Conservation (phyloP, 2,888 invertebrate genomes). For the Mythimna pallens region DNA sequence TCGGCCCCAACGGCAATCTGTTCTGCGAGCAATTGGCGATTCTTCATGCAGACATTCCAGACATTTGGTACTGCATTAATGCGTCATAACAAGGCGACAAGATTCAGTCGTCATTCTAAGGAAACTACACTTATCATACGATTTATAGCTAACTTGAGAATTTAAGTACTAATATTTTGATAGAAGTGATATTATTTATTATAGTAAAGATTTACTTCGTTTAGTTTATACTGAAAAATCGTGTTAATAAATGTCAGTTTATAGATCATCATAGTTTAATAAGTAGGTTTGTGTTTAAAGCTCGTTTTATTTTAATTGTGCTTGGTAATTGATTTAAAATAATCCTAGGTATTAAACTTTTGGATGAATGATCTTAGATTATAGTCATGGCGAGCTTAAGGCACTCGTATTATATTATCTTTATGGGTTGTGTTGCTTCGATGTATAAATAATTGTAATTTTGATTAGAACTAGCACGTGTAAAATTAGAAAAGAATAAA, state of each 20-base stretch:
- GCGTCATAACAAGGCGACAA: conserved; percentile 25
- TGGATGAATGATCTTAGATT: not conserved
- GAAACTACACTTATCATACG: conserved; percentile 42
- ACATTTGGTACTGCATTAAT: conserved; percentile 22
- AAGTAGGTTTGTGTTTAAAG: not conserved
- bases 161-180: conserved; percentile 32
- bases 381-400: not conserved
- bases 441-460: not conserved
- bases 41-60: too few species aligned
- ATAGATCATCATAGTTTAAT: conserved; percentile 8
- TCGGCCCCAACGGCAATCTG: too few species aligned
- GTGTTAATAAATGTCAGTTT: conserved; percentile 15
- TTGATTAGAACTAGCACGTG: not conserved
- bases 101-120: conserved; percentile 38
- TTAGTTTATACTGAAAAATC: conserved; percentile 6
- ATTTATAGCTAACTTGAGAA: conserved; percentile 43
- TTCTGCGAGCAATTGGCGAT: too few species aligned
- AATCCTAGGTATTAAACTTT: not conserved
- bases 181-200: conserved; percentile 20
- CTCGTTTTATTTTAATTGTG: not conserved
- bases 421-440: not conserved
- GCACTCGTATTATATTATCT: not conserved
- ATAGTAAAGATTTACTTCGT: conserved; percentile 7
- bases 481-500: not conserved
- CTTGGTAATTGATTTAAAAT: not conserved